Base-by-base conservation (phyloP, 2,113 vertebrate species). In the Smithornis capensis region DNA sequence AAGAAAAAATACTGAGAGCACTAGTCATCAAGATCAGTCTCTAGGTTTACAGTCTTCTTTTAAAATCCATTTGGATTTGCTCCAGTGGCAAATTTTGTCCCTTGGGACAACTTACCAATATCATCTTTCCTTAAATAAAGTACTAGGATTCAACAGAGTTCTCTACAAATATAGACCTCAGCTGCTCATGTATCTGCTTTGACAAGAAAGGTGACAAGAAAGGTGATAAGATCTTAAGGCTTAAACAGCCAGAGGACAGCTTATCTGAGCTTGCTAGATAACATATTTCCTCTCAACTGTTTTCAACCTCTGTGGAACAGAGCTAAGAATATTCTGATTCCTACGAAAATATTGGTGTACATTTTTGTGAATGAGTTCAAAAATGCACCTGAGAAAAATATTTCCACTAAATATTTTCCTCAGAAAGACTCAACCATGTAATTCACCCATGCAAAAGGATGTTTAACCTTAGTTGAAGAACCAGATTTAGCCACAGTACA, bases 261-360 rank as follows among this genome's bases (percentile, higher is more conserved):
- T 96, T 94, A 79, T 91, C 94, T 91, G 95, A 95, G 87, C 83
- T 68, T 3, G 7, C 37, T 92, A 90, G 95, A 92, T 78, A 96
- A 64, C 28, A 7, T 22, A 68, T 49, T 94, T 95, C 40, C 50
- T 94, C 81, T 89, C 90, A 96, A 35, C 56, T 69, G 31, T 86
- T 78, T 89, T 62, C 60, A 22, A 53, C 6, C 31, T 40, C 53
- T 44, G 6, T 80, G 57, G 56, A 94, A 92, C 2, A 82, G 17
- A 89, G 37, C 47, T 76, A 75, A 64, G 62, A 76, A 68, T 59
- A 83, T 81, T 10, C 28, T 56, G 63, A 87, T 68, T 92, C 68
- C 44, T 82, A 25, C 71, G 64, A 89, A 95, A 90, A 84, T 78
- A 70, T 24, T 68, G 23, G 23, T 68, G 14, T 40, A 35, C 50